phyloP scores from a whole-genome alignment of 1,140 invertebrate genomes.

The Drosophila pectinifera region DNA sequence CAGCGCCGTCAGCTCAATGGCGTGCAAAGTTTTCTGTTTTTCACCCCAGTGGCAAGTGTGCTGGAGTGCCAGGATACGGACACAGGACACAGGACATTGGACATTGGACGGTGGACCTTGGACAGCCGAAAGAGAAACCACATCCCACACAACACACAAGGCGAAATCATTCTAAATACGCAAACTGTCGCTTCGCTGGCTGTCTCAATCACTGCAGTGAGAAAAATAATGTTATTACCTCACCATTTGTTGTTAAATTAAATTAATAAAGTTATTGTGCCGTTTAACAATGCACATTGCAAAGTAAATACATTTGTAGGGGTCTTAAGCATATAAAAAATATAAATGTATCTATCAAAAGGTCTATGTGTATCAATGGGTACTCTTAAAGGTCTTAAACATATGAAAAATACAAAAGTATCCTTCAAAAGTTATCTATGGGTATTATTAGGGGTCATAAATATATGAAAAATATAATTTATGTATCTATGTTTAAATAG shows the following conservation, averaged over 20 bases:
- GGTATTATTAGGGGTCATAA: too few species aligned
- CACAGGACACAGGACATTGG: constrained; percentile 13
- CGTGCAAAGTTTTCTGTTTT: constrained; percentile 78
- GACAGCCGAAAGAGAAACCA: constrained; percentile 13
- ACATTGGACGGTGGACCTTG: constrained; percentile 3
- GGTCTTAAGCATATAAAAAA: too few species aligned
- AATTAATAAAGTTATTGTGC: background rate
- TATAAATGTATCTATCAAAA: too few species aligned
- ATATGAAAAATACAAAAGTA: too few species aligned
- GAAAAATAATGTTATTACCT: background rate
- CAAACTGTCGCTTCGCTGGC: constrained; percentile 9
- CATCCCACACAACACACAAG: constrained; percentile 22
- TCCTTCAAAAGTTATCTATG: too few species aligned
- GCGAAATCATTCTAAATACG: constrained; percentile 48
- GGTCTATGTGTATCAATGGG: too few species aligned
- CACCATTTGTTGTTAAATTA: background rate
- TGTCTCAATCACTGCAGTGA: constrained; percentile 36
- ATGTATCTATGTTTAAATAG: too few species aligned
- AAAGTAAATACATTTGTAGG: too few species aligned
- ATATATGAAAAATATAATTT: too few species aligned
- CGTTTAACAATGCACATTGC: too few species aligned
- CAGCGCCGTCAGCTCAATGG: constrained; percentile 70
- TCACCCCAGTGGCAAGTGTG: constrained; percentile 59
- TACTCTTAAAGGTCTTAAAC: too few species aligned
- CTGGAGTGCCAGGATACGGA: constrained; percentile 19